Percentiles rank a stretch among this genome's conserved stretches.
phyloP scores from a whole-genome alignment of 2,888 invertebrate species.

The Panopea generosa region DNA sequence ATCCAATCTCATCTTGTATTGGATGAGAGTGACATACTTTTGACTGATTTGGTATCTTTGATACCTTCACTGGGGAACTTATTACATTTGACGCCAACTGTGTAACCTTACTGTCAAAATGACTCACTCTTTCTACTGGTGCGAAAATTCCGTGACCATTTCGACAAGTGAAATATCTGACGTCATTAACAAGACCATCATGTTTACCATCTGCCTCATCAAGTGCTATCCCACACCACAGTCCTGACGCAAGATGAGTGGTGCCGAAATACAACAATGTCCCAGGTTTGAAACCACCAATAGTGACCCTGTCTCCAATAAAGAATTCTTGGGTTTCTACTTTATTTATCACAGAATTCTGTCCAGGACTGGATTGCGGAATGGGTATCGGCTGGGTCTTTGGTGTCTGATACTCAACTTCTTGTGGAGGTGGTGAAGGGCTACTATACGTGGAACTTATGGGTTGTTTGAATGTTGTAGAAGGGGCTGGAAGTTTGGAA shows the following conservation, averaged over 20 bases:
- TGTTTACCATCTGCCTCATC: constrained; percentile 88
- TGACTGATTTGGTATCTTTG: constrained; percentile 53
- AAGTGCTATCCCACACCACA: constrained; percentile 90
- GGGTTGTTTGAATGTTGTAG: not conserved
- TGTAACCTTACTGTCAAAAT: constrained; percentile 51
- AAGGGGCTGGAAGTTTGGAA: constrained; percentile 33
- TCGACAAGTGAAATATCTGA: constrained; percentile 88
- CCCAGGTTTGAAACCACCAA: constrained; percentile 86
- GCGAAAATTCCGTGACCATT: constrained; percentile 89
- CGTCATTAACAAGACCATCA: constrained; percentile 88
- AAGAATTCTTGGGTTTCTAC: constrained; percentile 64
- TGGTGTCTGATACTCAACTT: constrained; percentile 16
- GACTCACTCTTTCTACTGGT: constrained; percentile 87
- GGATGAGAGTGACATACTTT: constrained; percentile 38
- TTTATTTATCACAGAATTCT: constrained; percentile 18
- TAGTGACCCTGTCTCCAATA: constrained; percentile 85
- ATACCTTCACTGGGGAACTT: constrained; percentile 45
- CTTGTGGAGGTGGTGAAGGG: constrained; percentile 15
- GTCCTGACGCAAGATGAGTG: constrained; percentile 87
- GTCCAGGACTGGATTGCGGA: constrained; percentile 25
- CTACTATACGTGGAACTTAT: not conserved
- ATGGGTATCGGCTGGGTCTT: constrained; percentile 55
- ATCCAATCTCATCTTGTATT: constrained; percentile 35
- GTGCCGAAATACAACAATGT: constrained; percentile 87
- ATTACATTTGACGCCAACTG: constrained; percentile 26